These are phyloP conservation scores for Schizaphis graminum DNA, from an alignment of 2,888 invertebrate species.

Conservation along the genomic window DNA sequence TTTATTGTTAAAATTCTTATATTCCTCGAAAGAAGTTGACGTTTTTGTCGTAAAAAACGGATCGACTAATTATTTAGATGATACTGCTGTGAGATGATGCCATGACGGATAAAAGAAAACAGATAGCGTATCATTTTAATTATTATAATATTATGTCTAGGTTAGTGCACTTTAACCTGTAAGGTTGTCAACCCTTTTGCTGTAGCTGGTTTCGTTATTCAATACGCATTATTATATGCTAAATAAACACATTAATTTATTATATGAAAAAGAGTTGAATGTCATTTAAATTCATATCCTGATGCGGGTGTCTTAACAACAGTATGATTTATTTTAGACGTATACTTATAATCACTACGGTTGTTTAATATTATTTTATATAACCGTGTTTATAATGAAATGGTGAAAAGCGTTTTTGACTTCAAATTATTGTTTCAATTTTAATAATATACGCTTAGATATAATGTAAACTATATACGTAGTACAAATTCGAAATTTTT, in stretches of 20 bases:
- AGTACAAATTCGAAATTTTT: neutral
- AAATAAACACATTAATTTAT: neutral
- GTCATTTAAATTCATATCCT: slow-evolving; percentile 24
- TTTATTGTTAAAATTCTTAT: neutral
- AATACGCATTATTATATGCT: slow-evolving; percentile 3
- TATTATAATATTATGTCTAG: slow-evolving; percentile 40
- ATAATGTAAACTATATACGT: too few species aligned
- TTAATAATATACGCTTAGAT: neutral
- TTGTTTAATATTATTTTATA: too few species aligned
- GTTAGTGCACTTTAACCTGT: slow-evolving; percentile 39
- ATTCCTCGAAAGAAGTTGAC: neutral
- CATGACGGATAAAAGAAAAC: slow-evolving; percentile 26
- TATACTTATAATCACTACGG: neutral
- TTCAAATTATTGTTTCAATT: neutral
- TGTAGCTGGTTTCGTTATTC: neutral
- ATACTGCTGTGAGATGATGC: slow-evolving; percentile 15
- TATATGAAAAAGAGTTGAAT: neutral
- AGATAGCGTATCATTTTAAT: slow-evolving; percentile 58
- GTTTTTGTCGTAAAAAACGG: neutral
- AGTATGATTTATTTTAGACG: slow-evolving; percentile 29
- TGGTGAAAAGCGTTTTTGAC: neutral
- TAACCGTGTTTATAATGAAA: neutral
- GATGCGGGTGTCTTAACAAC: neutral
- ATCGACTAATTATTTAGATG: slow-evolving; percentile 47
- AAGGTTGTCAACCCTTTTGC: slow-evolving; percentile 63